Evolutionary conservation across 2,888 invertebrate species (phyloP).

Genomic region (Eucera pruinosa): DNA sequence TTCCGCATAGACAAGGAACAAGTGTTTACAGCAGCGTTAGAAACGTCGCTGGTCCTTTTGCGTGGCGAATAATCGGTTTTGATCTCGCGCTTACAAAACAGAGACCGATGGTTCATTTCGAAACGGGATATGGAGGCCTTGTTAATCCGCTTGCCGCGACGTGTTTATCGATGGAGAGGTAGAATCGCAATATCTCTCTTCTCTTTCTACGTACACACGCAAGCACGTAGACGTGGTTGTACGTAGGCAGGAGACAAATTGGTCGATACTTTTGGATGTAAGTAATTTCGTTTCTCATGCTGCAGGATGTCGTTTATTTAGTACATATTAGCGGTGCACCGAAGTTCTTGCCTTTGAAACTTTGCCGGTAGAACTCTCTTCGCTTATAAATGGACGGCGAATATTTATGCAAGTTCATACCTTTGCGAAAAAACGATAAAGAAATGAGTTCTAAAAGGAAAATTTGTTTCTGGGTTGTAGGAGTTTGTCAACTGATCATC

Average conservation of each 20-base stretch:
- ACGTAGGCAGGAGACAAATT: background rate
- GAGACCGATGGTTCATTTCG: constrained; percentile 33
- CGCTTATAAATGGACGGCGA: too few species aligned
- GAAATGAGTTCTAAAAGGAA: too few species aligned
- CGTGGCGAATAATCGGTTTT: constrained; percentile 36
- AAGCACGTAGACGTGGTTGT: background rate
- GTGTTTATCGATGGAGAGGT: background rate
- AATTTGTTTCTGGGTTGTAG: too few species aligned
- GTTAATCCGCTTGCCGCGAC: constrained; percentile 1
- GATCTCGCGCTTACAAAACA: constrained; percentile 32
- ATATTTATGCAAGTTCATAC: too few species aligned
- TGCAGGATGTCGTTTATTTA: background rate
- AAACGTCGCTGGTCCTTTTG: constrained; percentile 24
- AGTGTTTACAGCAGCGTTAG: constrained; percentile 49
- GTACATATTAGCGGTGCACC: background rate
- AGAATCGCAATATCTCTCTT: constrained; percentile 10
- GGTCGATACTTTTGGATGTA: background rate
- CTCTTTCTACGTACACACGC: background rate
- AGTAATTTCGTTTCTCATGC: background rate
- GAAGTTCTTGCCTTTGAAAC: background rate
- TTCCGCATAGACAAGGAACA: constrained; percentile 54
- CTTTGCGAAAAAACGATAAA: too few species aligned
- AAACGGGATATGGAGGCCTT: constrained; percentile 16
- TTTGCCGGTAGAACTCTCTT: background rate
- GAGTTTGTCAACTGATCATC: too few species aligned